Percentiles rank a stretch among this genome's conserved stretches.
These are phyloP conservation scores for Coilia nasus DNA, from an alignment of 2,797 vertebrate genomes.

Conservation along the genomic window DNA sequence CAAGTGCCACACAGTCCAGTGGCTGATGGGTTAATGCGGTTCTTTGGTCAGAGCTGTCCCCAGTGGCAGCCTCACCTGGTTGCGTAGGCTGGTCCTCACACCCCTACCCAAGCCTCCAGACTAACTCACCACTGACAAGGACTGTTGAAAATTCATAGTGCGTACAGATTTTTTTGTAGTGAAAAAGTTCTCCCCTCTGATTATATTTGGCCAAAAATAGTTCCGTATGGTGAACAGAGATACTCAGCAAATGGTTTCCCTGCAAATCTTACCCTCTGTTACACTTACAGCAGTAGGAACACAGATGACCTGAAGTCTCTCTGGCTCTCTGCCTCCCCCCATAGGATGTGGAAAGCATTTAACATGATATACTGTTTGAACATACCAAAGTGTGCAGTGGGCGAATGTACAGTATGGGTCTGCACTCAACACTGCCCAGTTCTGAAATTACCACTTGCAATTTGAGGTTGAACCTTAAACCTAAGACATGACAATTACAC, in stretches of 20 bases:
- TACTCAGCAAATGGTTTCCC: constrained; percentile 50
- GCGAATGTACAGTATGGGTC: no score
- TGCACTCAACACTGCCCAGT: no score
- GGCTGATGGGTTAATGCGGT: constrained; percentile 61
- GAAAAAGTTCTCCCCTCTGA: background rate
- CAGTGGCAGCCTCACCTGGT: constrained; percentile 15
- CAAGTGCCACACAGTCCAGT: background rate
- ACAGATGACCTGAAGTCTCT: constrained; percentile 41
- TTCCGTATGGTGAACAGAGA: constrained; percentile 57
- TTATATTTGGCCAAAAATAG: constrained; percentile 55
- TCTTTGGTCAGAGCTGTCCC: constrained; percentile 44
- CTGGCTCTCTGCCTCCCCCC: constrained; percentile 75
- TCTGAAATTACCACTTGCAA: background rate
- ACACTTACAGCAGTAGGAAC: constrained; percentile 46
- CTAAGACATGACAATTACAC: background rate
- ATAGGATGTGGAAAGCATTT: constrained; percentile 59
- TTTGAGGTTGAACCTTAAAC: background rate
- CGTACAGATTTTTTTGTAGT: constrained; percentile 28
- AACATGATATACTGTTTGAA: constrained; percentile 12
- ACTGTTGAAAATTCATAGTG: constrained; percentile 37
- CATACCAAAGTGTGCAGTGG: no score
- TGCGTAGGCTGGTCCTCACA: constrained; percentile 15
- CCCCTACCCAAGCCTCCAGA: background rate
- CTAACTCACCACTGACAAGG: background rate
- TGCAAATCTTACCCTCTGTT: constrained; percentile 36